Conservation (phyloP, 2,797 vertebrate genomes). For the Okamejei kenojei region DNA sequence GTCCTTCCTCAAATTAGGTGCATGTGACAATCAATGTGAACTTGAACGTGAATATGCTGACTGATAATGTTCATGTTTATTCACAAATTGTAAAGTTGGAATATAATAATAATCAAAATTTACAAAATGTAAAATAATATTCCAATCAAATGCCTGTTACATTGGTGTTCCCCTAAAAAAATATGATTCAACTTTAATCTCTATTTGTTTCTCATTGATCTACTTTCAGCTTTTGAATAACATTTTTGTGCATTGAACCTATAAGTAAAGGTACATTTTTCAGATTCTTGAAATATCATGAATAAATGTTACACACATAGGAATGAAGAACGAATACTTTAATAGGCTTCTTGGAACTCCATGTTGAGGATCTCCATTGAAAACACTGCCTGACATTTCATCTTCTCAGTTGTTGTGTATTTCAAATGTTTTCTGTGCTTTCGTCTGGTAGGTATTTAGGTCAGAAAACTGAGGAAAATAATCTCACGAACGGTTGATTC, state of each 20-base stretch:
- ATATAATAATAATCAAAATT: background rate
- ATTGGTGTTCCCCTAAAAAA: background rate
- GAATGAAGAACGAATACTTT: background rate
- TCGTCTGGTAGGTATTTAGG: no score
- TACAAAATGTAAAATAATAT: background rate
- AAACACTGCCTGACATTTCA: background rate
- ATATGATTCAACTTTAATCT: background rate
- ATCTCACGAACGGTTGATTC: background rate
- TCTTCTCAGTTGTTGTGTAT: background rate
- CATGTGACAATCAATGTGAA: no score
- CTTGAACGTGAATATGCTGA: background rate
- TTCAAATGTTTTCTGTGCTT: background rate
- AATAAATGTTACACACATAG: background rate
- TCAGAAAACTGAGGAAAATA: background rate
- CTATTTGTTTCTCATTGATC: background rate
- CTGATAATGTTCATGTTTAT: background rate
- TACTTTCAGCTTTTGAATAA: background rate
- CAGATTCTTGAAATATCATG: background rate
- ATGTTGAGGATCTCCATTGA: background rate
- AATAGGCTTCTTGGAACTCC: background rate
- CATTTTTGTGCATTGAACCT: background rate
- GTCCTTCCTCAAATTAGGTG: no score
- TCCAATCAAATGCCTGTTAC: background rate
- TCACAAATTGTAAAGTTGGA: background rate
- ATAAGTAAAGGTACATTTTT: background rate